phyloP scores from a whole-genome alignment of 2,797 vertebrate genomes.

The Pangasius sanitwongsei region DNA sequence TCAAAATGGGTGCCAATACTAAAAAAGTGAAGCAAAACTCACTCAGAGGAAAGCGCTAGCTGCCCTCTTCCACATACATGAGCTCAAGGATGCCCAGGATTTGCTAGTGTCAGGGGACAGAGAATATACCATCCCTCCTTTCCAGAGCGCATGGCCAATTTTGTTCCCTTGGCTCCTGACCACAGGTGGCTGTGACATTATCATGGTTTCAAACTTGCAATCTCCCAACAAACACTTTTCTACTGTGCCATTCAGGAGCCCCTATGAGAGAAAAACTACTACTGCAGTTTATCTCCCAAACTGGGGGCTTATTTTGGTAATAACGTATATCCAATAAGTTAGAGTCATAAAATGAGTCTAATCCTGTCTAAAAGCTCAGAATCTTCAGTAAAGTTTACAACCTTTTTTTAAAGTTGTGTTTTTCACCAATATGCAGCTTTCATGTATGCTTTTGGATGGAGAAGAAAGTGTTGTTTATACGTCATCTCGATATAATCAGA shows the following conservation, averaged over 20 bases:
- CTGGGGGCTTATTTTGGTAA: background rate
- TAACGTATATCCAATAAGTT: background rate
- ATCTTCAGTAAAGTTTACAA: too few species aligned
- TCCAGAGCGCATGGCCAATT: too few species aligned
- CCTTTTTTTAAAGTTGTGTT: background rate
- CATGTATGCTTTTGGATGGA: background rate
- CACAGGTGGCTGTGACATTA: background rate
- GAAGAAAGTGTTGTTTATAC: too few species aligned
- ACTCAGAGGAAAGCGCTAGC: background rate
- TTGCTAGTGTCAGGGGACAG: background rate
- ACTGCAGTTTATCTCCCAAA: background rate
- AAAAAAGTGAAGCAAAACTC: background rate
- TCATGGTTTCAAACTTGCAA: too few species aligned
- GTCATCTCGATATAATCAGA: background rate
- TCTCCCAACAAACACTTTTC: too few species aligned
- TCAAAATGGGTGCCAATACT: background rate
- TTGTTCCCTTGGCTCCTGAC: background rate
- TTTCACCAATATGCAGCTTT: background rate
- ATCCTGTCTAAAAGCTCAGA: too few species aligned
- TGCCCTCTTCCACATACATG: background rate
- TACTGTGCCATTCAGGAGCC: too few species aligned
- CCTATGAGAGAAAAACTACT: background rate
- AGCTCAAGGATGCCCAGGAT: background rate
- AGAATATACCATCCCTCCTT: background rate
- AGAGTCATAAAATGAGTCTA: background rate